Conservation (phyloP, 2,797 vertebrate genomes). For the Rhinoraja longicauda region DNA sequence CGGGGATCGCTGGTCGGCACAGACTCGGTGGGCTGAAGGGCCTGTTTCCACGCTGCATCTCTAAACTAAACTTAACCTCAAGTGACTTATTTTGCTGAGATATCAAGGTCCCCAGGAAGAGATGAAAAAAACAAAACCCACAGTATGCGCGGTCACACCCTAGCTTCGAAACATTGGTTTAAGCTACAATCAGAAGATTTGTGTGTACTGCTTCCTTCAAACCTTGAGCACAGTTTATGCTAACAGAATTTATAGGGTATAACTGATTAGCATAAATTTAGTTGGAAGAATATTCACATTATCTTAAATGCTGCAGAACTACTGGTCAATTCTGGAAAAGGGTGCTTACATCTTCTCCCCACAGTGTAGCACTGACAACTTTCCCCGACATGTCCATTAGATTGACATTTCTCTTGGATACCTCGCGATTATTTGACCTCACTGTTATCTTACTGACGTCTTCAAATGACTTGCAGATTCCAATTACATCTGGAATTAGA, state of each 20-base stretch:
- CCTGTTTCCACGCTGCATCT: no score
- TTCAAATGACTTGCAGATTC: constrained; percentile 83
- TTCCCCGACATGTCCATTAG: constrained; percentile 87
- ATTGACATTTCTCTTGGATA: constrained; percentile 79
- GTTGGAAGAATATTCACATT: neutral
- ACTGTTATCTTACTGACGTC: constrained; percentile 78
- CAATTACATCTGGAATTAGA: constrained; percentile 79
- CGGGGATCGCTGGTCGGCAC: no score
- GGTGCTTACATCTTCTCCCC: constrained; percentile 84
- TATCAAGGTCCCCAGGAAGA: neutral
- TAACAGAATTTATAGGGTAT: neutral
- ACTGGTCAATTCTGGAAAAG: neutral
- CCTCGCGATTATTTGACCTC: constrained; percentile 78
- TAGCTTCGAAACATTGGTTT: neutral
- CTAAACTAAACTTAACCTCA: neutral
- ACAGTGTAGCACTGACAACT: constrained; percentile 78
- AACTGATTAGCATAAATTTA: neutral
- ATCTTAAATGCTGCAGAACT: neutral
- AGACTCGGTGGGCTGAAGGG: no score
- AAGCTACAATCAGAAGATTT: neutral
- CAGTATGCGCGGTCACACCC: no score
- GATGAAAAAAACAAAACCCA: no score
- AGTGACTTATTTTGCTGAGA: neutral
- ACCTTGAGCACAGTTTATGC: neutral
- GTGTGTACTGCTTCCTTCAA: neutral